Base-by-base conservation (phyloP, 2,797 vertebrate genomes). In the Scolopax rusticola region DNA sequence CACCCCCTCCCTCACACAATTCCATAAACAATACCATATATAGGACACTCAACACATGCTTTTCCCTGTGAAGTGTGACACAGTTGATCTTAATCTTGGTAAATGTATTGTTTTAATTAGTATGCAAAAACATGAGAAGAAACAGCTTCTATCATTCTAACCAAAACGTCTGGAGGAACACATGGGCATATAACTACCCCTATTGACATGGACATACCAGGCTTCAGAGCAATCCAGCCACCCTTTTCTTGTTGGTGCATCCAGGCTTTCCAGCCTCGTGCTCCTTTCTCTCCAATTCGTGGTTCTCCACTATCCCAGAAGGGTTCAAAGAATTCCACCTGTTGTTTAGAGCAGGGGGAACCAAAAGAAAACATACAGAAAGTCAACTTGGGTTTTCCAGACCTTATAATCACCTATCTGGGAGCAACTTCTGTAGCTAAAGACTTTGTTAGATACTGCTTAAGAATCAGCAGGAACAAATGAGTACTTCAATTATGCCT, bases 241-340 rank as follows among this genome's bases (percentile, higher is more conserved):
- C 99, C 99, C 85, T 98, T 98, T 91, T 99, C 99, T 96, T 99
- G 99, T 97, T 99, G 99, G 71, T 98, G 98, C 99, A 99, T 99
- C 99, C 99, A 99, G 2, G 99, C 98, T 79, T 98, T 98, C 99
- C 99, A 99, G 70, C 99, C 99, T 81, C 98, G 98, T 69, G 99
- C 99, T 4, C 98, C 99, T 60, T 97, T 97, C 97, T 99, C 99
- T 78, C 99, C 99, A 43, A 99, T 97, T 56, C 99, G 98, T 18
- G 99, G 98, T 93, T 99, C 99, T 67, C 99, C 99, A 1, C 99
- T 99, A 97, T 99, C 99, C 99, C 99, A 99, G 83, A 99, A 99
- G 0, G 99, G 98, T 97, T 99, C 99, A 94, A 99, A 99, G 98
- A 99, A 99, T 51, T 99, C 99, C 41, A 98, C 99, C 99, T 99